phyloP scores from a whole-genome alignment of 1,140 invertebrate genomes.

The Tetragnatha versicolor region DNA sequence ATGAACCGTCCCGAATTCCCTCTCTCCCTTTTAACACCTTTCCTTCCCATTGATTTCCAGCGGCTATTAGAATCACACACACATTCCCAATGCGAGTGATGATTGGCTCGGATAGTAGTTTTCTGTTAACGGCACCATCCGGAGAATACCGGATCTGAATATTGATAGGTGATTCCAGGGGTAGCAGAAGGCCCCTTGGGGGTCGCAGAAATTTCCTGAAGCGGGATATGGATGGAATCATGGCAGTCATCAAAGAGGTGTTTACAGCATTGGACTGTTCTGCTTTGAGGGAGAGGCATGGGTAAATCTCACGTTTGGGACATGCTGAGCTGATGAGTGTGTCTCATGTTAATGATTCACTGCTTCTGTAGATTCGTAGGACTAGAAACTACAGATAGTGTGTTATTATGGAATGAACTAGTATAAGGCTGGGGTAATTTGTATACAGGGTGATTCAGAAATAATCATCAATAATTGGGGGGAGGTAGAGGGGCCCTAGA shows the following conservation, averaged over 20 bases:
- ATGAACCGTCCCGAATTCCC: neutral
- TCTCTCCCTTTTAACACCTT: conserved; percentile 30
- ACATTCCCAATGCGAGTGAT: too few species aligned
- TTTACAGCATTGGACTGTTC: neutral
- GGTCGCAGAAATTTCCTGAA: neutral
- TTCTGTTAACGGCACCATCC: conserved; percentile 12
- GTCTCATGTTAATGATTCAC: too few species aligned
- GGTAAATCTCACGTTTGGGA: too few species aligned
- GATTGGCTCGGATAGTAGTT: conserved; percentile 34
- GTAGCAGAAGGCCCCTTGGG: neutral
- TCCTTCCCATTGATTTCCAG: conserved; percentile 8
- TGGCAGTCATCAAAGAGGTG: neutral
- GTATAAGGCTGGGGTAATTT: too few species aligned
- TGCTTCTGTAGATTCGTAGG: too few species aligned
- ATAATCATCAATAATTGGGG: too few species aligned
- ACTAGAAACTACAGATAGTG: too few species aligned
- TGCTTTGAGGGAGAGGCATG: too few species aligned
- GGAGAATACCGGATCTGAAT: neutral
- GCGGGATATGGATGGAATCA: neutral
- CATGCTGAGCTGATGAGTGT: too few species aligned
- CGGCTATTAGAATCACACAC: conserved; percentile 15
- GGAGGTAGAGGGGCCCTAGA: too few species aligned
- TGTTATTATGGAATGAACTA: too few species aligned
- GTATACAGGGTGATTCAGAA: too few species aligned
- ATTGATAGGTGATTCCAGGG: neutral